These are phyloP conservation scores for Hemiscyllium ocellatum DNA, from an alignment of 2,113 vertebrate species.

Conservation along the genomic window DNA sequence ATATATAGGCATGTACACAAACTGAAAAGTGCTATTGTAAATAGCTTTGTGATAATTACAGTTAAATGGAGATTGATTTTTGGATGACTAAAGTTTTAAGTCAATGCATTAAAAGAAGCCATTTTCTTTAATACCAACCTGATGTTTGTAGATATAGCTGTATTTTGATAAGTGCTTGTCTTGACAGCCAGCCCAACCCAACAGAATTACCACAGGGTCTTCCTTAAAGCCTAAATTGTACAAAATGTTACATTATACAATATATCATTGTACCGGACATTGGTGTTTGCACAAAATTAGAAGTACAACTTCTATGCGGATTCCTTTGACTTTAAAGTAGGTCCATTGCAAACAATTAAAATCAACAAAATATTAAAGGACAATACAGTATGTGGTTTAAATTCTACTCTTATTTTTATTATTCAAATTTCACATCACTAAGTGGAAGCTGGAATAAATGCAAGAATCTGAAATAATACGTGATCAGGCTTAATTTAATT, in stretches of 20 bases:
- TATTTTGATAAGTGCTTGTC: conserved; percentile 89
- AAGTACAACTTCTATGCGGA: not conserved
- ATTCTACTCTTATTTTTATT: not conserved
- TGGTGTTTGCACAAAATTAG: not conserved
- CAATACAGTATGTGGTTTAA: not conserved
- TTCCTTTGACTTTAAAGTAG: not conserved
- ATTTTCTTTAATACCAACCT: conserved; percentile 57
- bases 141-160: conserved; percentile 80
- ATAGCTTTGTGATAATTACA: not conserved
- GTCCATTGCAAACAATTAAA: not conserved
- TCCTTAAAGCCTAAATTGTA: conserved; percentile 36
- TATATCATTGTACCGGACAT: not conserved
- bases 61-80: not conserved
- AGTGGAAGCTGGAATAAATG: not conserved
- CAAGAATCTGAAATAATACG: not conserved
- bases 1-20: not conserved
- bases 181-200: conserved; percentile 90
- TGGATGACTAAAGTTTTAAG: not conserved
- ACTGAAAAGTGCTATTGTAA: not conserved
- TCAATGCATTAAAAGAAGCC: not conserved
- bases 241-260: not conserved
- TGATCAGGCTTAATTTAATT: not conserved
- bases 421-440: not conserved
- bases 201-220: conserved; percentile 79
- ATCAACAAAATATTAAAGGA: not conserved